Evolutionary conservation across 2,797 vertebrate species (phyloP), one percentile per base, ranked within the genome.

Genomic region (Eulemur albifrons): DNA sequence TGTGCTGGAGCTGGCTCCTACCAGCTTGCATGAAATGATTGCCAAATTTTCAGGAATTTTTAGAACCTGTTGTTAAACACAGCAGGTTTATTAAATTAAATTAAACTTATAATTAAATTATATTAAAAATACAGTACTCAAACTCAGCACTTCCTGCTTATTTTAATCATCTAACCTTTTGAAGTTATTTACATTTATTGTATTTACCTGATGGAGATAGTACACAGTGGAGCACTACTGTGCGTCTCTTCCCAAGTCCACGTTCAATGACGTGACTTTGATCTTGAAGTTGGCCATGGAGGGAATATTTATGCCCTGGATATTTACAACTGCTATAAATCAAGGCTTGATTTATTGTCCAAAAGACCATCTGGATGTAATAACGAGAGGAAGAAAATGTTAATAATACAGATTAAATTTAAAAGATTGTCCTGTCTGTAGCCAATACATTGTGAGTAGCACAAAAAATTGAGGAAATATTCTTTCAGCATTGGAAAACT

Each of bases 371-470:
- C 40, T 88, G 48, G 61, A 63, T 45, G 27, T 94, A 43, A 88
- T 23, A 81, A 52, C 13, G 3, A 80, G 45, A 73, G 67, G 57
- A 25, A 82, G 54, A 67, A 92, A 79, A 87, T 69, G 20, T 73
- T 86, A 94, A 90, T 73, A 90, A 89, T 69, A 8, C 50, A 89
- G 45, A 50, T 82, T 81, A 87, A 79, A 86, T 10, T 59, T 67
- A 61, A 87, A 93, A 92, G 25, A 72, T 5, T 54, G 23, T 82
- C 52, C 15, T 20, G 7, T 95, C 40, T 70, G 3, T 40, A 59
- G 23, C 4, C 17, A 25, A 72, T 67, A 61, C 21, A 45, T 43
- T 43, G 20, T 79, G 17, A 77, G 38, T 54, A 32, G 20, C 67
- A 77, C 25, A 77, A 86, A 86, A 77, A 35, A 25, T 25, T 45